Base-by-base conservation (phyloP, 2,797 vertebrate species). In the Chromis chromis region DNA sequence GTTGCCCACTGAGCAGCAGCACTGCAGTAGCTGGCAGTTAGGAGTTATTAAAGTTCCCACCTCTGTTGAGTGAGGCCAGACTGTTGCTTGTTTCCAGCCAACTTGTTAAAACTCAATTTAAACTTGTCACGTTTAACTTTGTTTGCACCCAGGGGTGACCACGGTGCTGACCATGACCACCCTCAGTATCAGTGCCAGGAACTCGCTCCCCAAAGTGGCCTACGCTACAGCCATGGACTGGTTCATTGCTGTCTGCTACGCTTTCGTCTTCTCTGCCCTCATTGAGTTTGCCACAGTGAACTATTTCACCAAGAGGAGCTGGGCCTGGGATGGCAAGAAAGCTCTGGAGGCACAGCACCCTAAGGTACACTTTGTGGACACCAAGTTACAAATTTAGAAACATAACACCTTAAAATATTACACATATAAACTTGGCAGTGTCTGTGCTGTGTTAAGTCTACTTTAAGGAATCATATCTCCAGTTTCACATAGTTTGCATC, bases 281-380 rank as follows among this genome's bases (percentile, higher is more conserved):
- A 99, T 99, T 21, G 98, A 99, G 89, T 99, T 99, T 27, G 98
- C 98, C 74, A 98, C 97, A 0, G 98, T 99, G 77, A 99, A 99
- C 94, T 99, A 99, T 91, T 99, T 99, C 89, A 99, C 98, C 63
- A 99, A 99, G 90, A 95, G 98, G 88, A 97, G 98, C 88, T 99
- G 98, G 98, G 98, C 98, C 14, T 99, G 98, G 97, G 98, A 99
- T 53, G 97, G 97, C 64, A 98, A 99, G 88, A 99, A 99, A 83
- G 98, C 97, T 27, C 85, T 95, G 88, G 97, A 99, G 75, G 97
- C 96, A 0, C 92, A 93, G 76, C 91, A 93, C 76, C 91, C 91
- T 0, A 94, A 94, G 92, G 93, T 93, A 84, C 27, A n/a, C 17
- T 5, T 11, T 16, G 9, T 17, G 27, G 22, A 19, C 14, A 27